Evolutionary conservation across 2,797 vertebrate genomes (phyloP), one percentile per base, ranked within the genome.

Genomic region (Naso thynnoides): DNA sequence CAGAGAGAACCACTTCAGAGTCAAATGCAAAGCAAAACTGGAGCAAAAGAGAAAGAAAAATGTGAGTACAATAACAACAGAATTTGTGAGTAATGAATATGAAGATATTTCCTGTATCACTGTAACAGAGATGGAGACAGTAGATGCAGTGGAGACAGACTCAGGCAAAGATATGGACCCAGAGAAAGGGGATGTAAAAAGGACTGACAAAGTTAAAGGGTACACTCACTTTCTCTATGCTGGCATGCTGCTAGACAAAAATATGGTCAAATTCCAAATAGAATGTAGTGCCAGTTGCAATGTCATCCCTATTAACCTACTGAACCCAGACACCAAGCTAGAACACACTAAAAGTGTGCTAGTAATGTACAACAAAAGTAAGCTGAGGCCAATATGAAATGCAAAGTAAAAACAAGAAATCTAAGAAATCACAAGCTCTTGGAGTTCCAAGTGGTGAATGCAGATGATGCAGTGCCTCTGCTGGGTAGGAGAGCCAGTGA

Each of bases 1-100:
- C 13, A 81, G 39, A 69, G 56, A 69, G 10, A 73, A 69, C 42
- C 66, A 82, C 48, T 74, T 82, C 53, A 56, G 77, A 48, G 70
- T 2, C 1, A 72, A 54, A 64, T 78, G 60, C 15, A 73, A 45
- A 63, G 26, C 69, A 5, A 26, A n/a, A 16, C 7, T 6, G 6
- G 42, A 61, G 3, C 52, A 24, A 39, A 50, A 52, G 4, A 18
- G 26, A 23, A 65, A 49, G 26, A 61, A 55, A 44, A 61, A 49
- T 27, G 23, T 41, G 19, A 38, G 23, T 39, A 50, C 50, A 65
- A 33, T 54, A 36, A 23, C 44, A 39, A 31, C 27, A 58, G 14
- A 49, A 45, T 39, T 4, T 53, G 36, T 21, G 15, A 44, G n/a
- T 44, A 21, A 38, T 55, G 14, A 29, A 19, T 64, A 56, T 42